These are phyloP conservation scores for Orientallactaga sibirica DNA, from an alignment of 2,797 vertebrate genomes.

Conservation along the genomic window DNA sequence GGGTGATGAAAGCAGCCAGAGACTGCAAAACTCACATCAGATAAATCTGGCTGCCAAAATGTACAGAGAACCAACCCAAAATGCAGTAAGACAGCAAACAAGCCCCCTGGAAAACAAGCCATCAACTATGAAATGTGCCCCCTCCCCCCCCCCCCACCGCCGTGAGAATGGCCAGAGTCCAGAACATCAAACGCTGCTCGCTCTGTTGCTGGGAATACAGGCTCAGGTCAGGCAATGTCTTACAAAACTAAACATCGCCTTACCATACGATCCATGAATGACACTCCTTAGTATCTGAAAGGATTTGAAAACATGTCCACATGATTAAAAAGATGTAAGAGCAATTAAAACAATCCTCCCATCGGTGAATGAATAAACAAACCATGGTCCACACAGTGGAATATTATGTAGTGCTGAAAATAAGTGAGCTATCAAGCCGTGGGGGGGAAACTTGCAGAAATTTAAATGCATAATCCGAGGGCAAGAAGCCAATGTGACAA, in stretches of 20 bases:
- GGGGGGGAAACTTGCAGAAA: neutral
- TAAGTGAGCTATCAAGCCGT: neutral
- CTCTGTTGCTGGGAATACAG: too few relatives aligned
- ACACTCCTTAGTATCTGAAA: neutral
- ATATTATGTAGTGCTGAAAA: too few relatives aligned
- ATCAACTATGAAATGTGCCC: neutral
- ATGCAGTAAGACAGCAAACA: neutral
- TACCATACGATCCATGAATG: neutral
- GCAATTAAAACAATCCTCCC: neutral
- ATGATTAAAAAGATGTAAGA: neutral
- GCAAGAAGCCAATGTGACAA: neutral
- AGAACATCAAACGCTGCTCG: too few relatives aligned
- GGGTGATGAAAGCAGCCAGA: neutral
- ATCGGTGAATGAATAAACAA: neutral
- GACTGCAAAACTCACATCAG: too few relatives aligned
- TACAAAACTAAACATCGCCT: neutral
- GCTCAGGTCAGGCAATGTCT: too few relatives aligned
- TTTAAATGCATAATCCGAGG: neutral
- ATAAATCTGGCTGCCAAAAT: neutral
- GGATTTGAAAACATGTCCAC: neutral
- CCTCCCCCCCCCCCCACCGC: too few relatives aligned
- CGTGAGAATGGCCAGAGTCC: too few relatives aligned
- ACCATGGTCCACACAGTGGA: neutral
- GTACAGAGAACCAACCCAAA: neutral
- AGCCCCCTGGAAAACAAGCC: neutral